phyloP scores from a whole-genome alignment of 2,888 invertebrate species.

The Gymnoscelis rufifasciata region DNA sequence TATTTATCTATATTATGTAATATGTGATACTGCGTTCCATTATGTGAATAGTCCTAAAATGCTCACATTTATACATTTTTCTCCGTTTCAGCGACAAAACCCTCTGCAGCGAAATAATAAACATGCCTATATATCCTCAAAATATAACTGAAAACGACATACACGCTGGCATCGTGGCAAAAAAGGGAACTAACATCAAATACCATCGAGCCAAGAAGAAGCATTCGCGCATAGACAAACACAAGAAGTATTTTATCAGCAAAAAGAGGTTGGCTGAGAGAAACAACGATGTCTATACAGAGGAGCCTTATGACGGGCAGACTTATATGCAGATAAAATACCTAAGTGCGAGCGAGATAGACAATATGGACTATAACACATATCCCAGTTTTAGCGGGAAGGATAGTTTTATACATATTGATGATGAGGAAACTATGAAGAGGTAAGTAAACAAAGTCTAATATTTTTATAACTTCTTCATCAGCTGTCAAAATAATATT shows the following conservation, averaged over 20 bases:
- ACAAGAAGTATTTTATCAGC: slow-evolving; percentile 51
- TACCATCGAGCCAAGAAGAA: slow-evolving; percentile 58
- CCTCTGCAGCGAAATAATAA: slow-evolving; percentile 52
- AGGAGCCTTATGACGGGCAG: slow-evolving; percentile 58
- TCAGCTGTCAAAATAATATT: too few relatives aligned
- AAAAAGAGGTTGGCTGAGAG: slow-evolving; percentile 54
- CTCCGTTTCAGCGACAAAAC: slow-evolving; percentile 44
- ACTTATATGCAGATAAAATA: slow-evolving; percentile 75
- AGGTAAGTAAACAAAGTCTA: too few relatives aligned
- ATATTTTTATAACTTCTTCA: too few relatives aligned
- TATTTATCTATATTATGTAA: too few relatives aligned
- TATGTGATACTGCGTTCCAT: too few relatives aligned
- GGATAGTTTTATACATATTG: slow-evolving; percentile 92
- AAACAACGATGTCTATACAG: slow-evolving; percentile 51
- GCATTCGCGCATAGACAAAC: slow-evolving; percentile 48
- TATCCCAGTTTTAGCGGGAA: slow-evolving; percentile 89
- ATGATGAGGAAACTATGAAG: slow-evolving; percentile 91
- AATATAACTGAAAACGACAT: slow-evolving; percentile 53
- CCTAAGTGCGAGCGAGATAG: slow-evolving; percentile 62
- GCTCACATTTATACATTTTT: too few relatives aligned
- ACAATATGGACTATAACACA: slow-evolving; percentile 50
- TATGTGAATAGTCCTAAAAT: too few relatives aligned
- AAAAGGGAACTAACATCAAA: slow-evolving; percentile 63
- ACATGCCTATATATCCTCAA: slow-evolving; percentile 45
- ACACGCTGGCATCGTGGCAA: slow-evolving; percentile 60